Evolutionary conservation across 2,113 vertebrate genomes (phyloP).

Genomic region (Petrocephalus microphthalmus): DNA sequence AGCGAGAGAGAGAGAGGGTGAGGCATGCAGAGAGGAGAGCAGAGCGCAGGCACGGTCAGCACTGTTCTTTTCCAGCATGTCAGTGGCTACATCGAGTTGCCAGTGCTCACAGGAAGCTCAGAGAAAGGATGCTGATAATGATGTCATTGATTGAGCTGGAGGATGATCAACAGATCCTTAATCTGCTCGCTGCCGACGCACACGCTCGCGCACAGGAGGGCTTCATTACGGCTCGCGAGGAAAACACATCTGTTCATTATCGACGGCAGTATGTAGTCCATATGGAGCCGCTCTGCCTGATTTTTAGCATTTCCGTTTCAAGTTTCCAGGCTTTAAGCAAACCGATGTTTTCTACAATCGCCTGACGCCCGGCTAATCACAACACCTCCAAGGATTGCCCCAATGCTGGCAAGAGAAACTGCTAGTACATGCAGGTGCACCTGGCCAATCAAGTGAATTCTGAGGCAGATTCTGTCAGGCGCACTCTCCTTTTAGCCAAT

Average conservation of each 20-base stretch:
- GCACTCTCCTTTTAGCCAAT: neutral
- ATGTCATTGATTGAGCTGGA: neutral
- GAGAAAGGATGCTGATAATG: neutral
- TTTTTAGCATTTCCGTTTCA: neutral
- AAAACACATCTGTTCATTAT: neutral
- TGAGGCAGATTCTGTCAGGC: neutral
- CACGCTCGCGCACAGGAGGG: neutral
- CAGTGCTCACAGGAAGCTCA: neutral
- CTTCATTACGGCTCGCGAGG: neutral
- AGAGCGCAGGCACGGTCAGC: neutral
- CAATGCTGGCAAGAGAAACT: neutral
- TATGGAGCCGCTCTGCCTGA: neutral
- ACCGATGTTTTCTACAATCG: neutral
- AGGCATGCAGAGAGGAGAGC: neutral
- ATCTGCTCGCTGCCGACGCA: neutral
- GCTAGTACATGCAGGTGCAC: neutral
- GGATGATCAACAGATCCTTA: neutral
- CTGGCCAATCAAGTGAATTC: neutral
- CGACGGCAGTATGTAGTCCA: neutral
- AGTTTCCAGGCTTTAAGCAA: neutral
- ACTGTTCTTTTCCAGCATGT: neutral
- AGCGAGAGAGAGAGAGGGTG: neutral
- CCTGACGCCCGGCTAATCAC: neutral
- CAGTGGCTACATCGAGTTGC: neutral
- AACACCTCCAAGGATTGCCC: neutral